Evolutionary conservation across 1,140 invertebrate species (phyloP).

Genomic region (Pemphigus obesinymphae): DNA sequence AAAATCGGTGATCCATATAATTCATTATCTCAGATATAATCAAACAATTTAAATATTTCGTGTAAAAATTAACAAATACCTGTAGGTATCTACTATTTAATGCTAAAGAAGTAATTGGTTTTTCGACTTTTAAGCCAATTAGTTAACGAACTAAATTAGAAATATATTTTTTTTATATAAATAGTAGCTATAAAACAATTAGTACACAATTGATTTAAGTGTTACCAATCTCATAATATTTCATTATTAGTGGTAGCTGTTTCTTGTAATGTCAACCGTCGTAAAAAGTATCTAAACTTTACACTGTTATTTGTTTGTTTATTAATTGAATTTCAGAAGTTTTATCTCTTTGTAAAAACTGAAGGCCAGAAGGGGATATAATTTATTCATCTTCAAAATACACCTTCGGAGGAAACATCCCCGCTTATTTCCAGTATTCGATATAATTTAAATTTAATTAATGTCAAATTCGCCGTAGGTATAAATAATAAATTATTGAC

Average conservation of each 20-base stretch:
- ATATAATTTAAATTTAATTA: conserved; percentile 6
- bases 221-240: neutral
- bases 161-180: no score
- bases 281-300: neutral
- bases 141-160: no score
- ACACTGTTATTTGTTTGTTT: neutral
- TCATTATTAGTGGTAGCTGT: neutral
- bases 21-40: no score
- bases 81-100: no score
- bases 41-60: no score
- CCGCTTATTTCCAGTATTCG: neutral
- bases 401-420: neutral
- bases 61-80: no score
- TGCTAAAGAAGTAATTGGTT: no score
- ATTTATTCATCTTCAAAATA: conserved; percentile 15
- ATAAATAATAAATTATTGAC: neutral
- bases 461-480: neutral
- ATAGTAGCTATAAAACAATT: no score
- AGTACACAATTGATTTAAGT: no score
- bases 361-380: neutral
- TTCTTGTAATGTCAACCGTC: neutral
- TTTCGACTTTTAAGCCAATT: no score
- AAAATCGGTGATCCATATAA: no score
- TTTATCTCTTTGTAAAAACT: neutral
- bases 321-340: conserved; percentile 12